phyloP scores from a whole-genome alignment of 23 tunicate genomes.

The Trididemnum clinides region DNA sequence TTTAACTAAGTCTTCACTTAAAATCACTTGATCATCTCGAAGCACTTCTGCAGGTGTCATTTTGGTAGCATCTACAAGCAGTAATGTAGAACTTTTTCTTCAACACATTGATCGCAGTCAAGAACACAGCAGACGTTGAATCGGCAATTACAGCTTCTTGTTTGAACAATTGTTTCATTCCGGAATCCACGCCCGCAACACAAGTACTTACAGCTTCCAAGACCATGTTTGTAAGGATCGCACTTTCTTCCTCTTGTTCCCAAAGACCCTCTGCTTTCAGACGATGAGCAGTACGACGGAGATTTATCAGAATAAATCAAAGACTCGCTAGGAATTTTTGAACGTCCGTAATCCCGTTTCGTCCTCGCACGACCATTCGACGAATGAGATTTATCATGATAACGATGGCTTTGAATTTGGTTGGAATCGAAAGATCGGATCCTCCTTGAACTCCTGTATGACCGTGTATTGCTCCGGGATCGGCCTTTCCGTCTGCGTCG shows the following conservation, averaged over 20 bases:
- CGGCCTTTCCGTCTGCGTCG: neutral
- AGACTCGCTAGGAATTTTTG: neutral
- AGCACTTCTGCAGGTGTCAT: no score
- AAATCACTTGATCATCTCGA: no score
- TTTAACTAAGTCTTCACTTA: no score
- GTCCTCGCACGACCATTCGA: neutral
- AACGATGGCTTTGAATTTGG: neutral
- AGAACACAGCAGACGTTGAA: constrained; percentile 42
- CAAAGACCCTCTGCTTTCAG: constrained; percentile 42
- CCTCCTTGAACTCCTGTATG: no score
- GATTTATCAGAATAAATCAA: constrained; percentile 56
- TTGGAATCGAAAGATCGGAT: neutral
- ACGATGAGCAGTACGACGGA: constrained; percentile 45
- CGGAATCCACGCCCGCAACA: constrained; percentile 69
- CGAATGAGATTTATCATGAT: neutral
- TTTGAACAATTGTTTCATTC: neutral
- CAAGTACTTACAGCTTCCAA: constrained; percentile 60
- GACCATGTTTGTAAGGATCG: constrained; percentile 22
- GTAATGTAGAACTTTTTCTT: constrained; percentile 13
- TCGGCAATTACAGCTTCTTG: constrained; percentile 55
- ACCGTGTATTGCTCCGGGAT: neutral
- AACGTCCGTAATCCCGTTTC: neutral
- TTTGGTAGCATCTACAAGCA: no score
- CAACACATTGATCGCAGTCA: constrained; percentile 42
- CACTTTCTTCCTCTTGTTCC: constrained; percentile 72